Evolutionary conservation across 2,113 vertebrate species (phyloP), one percentile per base, ranked within the genome.

Genomic region (Trematocara variabile): DNA sequence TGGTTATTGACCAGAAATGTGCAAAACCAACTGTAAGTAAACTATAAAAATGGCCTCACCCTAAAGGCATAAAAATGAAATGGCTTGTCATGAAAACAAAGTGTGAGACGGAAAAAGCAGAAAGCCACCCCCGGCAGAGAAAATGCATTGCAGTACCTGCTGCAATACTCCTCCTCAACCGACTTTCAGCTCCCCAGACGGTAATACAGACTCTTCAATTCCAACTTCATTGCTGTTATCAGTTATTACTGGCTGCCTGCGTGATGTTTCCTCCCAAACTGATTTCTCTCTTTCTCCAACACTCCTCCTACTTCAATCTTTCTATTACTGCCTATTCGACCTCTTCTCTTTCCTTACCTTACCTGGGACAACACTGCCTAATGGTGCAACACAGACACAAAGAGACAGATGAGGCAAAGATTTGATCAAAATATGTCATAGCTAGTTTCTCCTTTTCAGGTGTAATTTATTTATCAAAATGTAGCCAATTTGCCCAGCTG

Each of bases 191-290:
- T 94, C 95, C 94, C 94, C 90, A 87, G 93, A 91, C 75, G 12
- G 88, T 83, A 88, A 94, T 93, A 89, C 68, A 52, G 83, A 63
- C 60, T 87, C 90, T 91, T 95, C 94, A 89, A 91, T 94, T 93
- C 86, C 89, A 91, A 89, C 89, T 93, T 95, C 94, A 95, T 94
- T 95, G 92, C 92, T 79, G 84, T 91, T 93, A 91, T 90, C 90
- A 88, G 91, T 91, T 89, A 95, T 94, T 95, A 89, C 86, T 88
- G 28, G 60, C 60, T 56, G 77, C 86, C 84, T 75, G 70, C 77
- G 80, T 85, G 60, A 92, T 81, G 86, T 88, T 91, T 86, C 82
- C 83, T 87, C 75, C 82, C 79, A 46, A 81, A 37, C 84, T 77
- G 88, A 80, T 88, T 84, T 70, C 70, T 75, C 77, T 48, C 60